Conservation (phyloP, 2,113 vertebrate species). For the Dipodomys stephensi region DNA sequence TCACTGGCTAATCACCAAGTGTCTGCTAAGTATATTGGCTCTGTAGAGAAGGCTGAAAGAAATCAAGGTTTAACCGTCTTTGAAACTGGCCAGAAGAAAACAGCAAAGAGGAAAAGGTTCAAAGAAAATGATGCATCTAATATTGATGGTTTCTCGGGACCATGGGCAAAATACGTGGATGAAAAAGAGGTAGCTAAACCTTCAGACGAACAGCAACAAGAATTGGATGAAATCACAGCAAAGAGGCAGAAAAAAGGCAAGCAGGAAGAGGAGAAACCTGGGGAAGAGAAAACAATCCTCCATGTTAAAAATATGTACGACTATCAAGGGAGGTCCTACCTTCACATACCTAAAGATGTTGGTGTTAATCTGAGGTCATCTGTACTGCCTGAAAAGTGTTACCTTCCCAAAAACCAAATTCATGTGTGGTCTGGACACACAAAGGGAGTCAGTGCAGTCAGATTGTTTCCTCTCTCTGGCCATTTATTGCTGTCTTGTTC, state of each 20-base stretch:
- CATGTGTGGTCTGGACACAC: slow-evolving; percentile 99
- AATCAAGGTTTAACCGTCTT: slow-evolving; percentile 95
- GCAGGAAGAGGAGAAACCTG: slow-evolving; percentile 96
- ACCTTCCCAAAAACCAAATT: slow-evolving; percentile 98
- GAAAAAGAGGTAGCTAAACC: slow-evolving; percentile 97
- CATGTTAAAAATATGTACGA: slow-evolving; percentile 99
- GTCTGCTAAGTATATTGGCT: no score
- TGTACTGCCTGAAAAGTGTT: slow-evolving; percentile 96
- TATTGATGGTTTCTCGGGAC: slow-evolving; percentile 96
- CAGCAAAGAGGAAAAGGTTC: slow-evolving; percentile 96
- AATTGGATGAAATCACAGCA: slow-evolving; percentile 97
- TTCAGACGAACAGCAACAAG: slow-evolving; percentile 97
- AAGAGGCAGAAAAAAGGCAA: slow-evolving; percentile 98
- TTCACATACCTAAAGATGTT: slow-evolving; percentile 98
- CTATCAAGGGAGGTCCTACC: slow-evolving; percentile 98
- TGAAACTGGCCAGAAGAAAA: slow-evolving; percentile 94
- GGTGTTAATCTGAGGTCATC: slow-evolving; percentile 95
- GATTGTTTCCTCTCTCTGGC: slow-evolving; percentile 95
- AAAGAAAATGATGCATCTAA: slow-evolving; percentile 97
- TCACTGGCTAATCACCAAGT: background rate
- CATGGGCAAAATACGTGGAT: slow-evolving; percentile 98
- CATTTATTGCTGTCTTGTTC: slow-evolving; percentile 96
- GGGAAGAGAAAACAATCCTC: slow-evolving; percentile 97
- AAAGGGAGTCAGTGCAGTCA: slow-evolving; percentile 98
- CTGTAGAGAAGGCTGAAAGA: no score